A percentile compares a stretch with the other conserved stretches of the same genome.
Conservation (phyloP, 1,140 invertebrate species). For the Drosophila setifemur region DNA sequence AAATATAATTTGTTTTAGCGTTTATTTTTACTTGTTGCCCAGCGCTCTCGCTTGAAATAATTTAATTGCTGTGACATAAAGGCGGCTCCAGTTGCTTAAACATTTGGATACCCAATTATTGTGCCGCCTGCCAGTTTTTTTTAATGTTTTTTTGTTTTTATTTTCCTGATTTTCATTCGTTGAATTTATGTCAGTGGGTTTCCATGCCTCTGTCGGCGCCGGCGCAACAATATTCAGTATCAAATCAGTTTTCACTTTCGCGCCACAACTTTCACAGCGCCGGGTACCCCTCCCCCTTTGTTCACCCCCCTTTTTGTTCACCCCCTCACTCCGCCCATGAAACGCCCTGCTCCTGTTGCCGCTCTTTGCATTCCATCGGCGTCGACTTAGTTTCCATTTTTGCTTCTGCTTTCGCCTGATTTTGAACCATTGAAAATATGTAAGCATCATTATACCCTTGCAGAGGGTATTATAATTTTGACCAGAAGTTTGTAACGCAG, state of each 20-base stretch:
- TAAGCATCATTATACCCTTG: too few relatives aligned
- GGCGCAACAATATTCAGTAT: conserved; percentile 49
- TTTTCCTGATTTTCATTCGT: conserved; percentile 1
- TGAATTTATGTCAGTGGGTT: conserved; percentile 65
- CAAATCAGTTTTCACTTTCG: conserved; percentile 66
- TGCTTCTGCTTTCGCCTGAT: conserved; percentile 17
- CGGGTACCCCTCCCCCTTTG: background rate
- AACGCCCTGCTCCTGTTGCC: background rate
- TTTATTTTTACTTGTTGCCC: conserved; percentile 34
- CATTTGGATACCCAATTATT: conserved; percentile 23
- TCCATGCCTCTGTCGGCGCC: conserved; percentile 38
- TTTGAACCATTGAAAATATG: too few relatives aligned
- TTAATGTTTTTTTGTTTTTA: conserved; percentile 14
- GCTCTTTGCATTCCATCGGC: conserved; percentile 18
- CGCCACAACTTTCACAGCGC: conserved; percentile 56
- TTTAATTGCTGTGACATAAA: conserved; percentile 56
- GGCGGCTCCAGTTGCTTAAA: conserved; percentile 45
- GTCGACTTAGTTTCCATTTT: conserved; percentile 43
- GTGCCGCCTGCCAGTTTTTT: conserved; percentile 23
- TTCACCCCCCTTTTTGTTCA: too few relatives aligned
- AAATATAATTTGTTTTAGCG: conserved; percentile 52
- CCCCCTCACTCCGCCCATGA: too few relatives aligned
- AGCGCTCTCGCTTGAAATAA: conserved; percentile 31
- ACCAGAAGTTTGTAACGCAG: too few relatives aligned
- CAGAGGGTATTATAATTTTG: too few relatives aligned